Conservation (phyloP, 1,140 invertebrate species). For the Trichomalopsis sarcophagae region DNA sequence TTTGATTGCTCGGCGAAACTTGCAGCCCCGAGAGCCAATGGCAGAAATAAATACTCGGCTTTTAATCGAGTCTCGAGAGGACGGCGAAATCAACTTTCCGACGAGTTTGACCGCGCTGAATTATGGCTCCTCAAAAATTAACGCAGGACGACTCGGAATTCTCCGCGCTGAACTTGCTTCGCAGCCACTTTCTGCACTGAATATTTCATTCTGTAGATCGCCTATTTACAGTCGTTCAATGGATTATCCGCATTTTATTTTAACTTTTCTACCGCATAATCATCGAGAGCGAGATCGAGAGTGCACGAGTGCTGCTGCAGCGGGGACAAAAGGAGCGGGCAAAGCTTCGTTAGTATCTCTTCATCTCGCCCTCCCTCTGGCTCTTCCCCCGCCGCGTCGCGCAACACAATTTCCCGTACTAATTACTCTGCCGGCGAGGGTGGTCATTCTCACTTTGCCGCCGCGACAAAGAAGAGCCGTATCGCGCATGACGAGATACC, state of each 20-base stretch:
- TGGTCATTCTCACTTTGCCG: neutral
- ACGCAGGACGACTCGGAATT: neutral
- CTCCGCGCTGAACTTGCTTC: neutral
- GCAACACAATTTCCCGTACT: neutral
- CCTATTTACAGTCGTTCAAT: no score
- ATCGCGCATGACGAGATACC: no score
- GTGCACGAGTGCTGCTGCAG: no score
- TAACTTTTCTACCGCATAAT: no score
- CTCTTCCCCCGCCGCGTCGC: neutral
- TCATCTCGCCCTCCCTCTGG: neutral
- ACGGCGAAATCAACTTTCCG: neutral
- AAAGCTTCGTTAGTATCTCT: neutral
- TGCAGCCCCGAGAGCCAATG: no score
- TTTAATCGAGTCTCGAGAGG: neutral
- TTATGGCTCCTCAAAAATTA: neutral
- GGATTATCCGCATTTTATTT: no score
- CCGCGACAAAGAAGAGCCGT: neutral
- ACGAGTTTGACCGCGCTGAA: neutral
- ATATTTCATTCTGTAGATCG: no score
- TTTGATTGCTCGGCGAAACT: neutral
- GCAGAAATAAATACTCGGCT: neutral
- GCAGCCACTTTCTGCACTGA: neutral
- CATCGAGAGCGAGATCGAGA: no score
- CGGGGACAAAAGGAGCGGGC: neutral
- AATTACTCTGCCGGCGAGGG: neutral